A percentile compares a stretch with the other conserved stretches of the same genome.
Conservation (phyloP, 2,888 invertebrate genomes). For the Tortricodes alternella region DNA sequence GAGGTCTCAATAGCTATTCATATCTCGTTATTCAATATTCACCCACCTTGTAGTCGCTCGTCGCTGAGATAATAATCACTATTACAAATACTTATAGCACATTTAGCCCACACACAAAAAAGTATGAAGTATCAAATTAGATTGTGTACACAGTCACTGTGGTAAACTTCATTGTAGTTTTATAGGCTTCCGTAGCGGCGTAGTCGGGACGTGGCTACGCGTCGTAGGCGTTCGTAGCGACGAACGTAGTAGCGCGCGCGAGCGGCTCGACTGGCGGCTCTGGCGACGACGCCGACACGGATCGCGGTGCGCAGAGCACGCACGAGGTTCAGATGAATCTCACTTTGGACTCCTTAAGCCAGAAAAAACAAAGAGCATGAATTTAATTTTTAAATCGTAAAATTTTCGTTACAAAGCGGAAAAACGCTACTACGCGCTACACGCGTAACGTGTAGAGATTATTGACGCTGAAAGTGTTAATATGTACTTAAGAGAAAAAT, state of each 20-base stretch:
- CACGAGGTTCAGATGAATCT: slow-evolving; percentile 41
- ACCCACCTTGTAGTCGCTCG: slow-evolving; percentile 57
- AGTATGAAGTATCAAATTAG: slow-evolving; percentile 18
- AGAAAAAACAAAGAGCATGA: no score
- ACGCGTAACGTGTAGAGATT: no score
- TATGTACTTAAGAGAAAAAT: no score
- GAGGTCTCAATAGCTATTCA: slow-evolving; percentile 51
- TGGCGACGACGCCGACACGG: slow-evolving; percentile 63
- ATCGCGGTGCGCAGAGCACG: slow-evolving; percentile 58
- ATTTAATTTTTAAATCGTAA: no score
- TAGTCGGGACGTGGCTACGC: slow-evolving; percentile 54
- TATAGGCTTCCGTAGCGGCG: slow-evolving; percentile 49
- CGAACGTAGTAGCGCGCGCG: slow-evolving; percentile 69
- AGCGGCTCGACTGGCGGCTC: slow-evolving; percentile 66
- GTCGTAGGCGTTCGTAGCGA: slow-evolving; percentile 51
- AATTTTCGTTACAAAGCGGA: no score
- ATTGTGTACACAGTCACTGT: slow-evolving; percentile 54
- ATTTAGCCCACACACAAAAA: slow-evolving; percentile 49
- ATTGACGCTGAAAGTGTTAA: no score
- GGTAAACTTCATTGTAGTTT: slow-evolving; percentile 43
- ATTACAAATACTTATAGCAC: slow-evolving; percentile 47
- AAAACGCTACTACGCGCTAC: no score
- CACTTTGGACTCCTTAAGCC: background rate
- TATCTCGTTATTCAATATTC: slow-evolving; percentile 57
- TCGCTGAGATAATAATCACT: slow-evolving; percentile 34